These are phyloP conservation scores for Peromyscus nudipes DNA, from an alignment of 2,797 vertebrate genomes.

Conservation along the genomic window DNA sequence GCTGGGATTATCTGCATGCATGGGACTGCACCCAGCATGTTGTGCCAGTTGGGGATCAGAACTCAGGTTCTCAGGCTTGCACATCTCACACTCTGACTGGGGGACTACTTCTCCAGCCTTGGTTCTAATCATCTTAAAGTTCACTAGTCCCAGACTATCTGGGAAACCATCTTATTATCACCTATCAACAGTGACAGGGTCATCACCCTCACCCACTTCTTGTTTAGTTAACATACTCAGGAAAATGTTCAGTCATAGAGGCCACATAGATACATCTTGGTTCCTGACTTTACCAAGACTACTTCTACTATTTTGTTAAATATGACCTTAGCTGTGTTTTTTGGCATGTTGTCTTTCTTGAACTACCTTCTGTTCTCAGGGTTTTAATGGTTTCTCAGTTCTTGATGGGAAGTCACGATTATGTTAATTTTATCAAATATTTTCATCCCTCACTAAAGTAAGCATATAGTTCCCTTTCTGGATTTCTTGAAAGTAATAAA, in stretches of 20 bases:
- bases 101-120: background rate
- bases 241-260: background rate
- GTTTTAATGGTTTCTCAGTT: background rate
- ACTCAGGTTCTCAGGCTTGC: background rate
- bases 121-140: background rate
- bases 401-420: constrained; percentile 19
- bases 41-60: background rate
- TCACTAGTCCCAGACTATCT: background rate
- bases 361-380: background rate
- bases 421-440: background rate
- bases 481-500: constrained; percentile 2
- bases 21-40: too few species aligned
- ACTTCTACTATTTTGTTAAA: background rate
- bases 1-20: background rate
- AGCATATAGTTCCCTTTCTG: background rate
- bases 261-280: background rate
- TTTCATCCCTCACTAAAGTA: constrained; percentile 19
- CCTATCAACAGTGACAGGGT: background rate
- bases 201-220: background rate
- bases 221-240: background rate
- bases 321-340: background rate
- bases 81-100: background rate
- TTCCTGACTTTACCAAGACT: background rate
- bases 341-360: background rate
- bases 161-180: background rate